Conservation (phyloP, 2,888 invertebrate species). For the Dasysyrphus albostriatus region DNA sequence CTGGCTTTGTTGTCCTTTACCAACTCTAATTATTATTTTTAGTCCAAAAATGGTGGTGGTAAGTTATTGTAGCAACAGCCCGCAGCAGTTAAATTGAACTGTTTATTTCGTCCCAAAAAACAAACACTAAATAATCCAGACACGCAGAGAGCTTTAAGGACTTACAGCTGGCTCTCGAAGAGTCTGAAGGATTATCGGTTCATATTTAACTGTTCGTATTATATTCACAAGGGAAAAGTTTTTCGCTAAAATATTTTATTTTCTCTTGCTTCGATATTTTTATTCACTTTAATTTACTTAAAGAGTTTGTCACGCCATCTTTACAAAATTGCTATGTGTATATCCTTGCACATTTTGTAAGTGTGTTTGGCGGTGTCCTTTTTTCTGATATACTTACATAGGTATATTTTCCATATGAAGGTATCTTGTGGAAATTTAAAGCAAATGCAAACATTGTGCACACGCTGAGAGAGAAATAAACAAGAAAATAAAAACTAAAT, state of each 20-base stretch:
- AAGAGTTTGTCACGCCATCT: slow-evolving; percentile 66
- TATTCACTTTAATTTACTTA: slow-evolving; percentile 36
- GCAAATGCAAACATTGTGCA: slow-evolving; percentile 58
- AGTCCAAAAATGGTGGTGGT: slow-evolving; percentile 3
- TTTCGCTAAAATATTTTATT: neutral
- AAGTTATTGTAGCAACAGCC: slow-evolving; percentile 55
- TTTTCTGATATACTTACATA: neutral
- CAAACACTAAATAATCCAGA: slow-evolving; percentile 47
- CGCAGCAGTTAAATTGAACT: slow-evolving; percentile 53
- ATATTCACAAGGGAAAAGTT: slow-evolving; percentile 22
- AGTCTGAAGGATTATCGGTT: slow-evolving; percentile 40
- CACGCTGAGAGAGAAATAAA: slow-evolving; percentile 18
- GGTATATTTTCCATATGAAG: neutral
- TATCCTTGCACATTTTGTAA: neutral
- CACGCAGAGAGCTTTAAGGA: slow-evolving; percentile 39
- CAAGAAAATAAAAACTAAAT: slow-evolving; percentile 30
- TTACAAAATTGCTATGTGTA: neutral
- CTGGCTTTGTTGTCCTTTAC: neutral
- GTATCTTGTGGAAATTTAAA: slow-evolving; percentile 42
- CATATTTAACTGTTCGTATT: slow-evolving; percentile 58
- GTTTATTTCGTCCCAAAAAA: slow-evolving; percentile 18
- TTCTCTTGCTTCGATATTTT: neutral
- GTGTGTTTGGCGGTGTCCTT: neutral
- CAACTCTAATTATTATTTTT: neutral
- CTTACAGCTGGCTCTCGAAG: neutral